phyloP scores from a whole-genome alignment of 2,888 invertebrate species.

The Cinara cedri region DNA sequence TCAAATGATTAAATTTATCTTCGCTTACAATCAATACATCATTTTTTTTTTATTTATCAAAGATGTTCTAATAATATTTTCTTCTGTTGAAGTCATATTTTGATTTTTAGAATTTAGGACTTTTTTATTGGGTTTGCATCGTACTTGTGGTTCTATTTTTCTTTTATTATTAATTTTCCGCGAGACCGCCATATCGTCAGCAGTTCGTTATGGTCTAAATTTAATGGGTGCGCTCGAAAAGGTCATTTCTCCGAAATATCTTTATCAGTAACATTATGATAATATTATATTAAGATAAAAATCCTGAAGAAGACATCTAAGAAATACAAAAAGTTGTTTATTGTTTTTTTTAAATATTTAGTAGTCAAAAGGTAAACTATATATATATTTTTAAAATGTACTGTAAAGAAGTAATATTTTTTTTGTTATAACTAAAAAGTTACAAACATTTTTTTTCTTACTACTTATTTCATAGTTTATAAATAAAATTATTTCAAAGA shows the following conservation, averaged over 20 bases:
- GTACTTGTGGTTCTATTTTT: not conserved
- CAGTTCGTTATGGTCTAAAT: too few species aligned
- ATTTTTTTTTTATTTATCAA: not conserved
- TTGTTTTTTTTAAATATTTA: not conserved
- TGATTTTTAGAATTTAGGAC: not conserved
- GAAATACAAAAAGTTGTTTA: not conserved
- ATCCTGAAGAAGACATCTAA: not conserved
- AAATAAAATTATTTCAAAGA: not conserved
- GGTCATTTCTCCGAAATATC: too few species aligned
- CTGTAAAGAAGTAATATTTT: not conserved
- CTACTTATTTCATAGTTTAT: not conserved
- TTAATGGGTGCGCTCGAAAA: too few species aligned
- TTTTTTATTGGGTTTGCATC: not conserved
- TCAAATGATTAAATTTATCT: not conserved
- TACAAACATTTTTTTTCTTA: not conserved
- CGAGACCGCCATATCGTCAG: too few species aligned
- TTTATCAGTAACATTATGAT: too few species aligned
- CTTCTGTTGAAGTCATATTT: not conserved
- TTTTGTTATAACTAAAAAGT: too few species aligned
- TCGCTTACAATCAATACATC: not conserved
- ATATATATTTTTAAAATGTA: not conserved
- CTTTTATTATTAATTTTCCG: too few species aligned
- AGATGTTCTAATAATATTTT: not conserved
- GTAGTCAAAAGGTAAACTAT: conserved; percentile 2
- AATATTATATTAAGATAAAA: too few species aligned